These are phyloP conservation scores for Paralvinella palmiformis DNA, from an alignment of 1,140 invertebrate species.

Conservation along the genomic window DNA sequence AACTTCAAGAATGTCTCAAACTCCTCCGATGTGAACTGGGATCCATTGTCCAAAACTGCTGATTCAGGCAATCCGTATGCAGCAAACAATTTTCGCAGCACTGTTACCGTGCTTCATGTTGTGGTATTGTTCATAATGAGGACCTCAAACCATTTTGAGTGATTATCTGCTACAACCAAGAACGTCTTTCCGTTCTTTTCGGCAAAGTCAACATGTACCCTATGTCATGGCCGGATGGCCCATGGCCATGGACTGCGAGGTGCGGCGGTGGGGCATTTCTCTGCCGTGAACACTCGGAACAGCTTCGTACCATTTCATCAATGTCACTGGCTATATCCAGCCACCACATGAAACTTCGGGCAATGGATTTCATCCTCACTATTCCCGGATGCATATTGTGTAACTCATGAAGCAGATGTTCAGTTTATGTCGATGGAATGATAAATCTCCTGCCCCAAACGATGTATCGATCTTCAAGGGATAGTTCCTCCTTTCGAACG, in stretches of 20 bases:
- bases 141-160: slow-evolving; percentile 49
- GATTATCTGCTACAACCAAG: slow-evolving; percentile 48
- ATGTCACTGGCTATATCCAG: slow-evolving; percentile 37
- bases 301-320: slow-evolving; percentile 42
- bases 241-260: background rate
- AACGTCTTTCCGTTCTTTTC: slow-evolving; percentile 46
- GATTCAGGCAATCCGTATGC: background rate
- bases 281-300: slow-evolving; percentile 38
- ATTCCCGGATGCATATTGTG: slow-evolving; percentile 6
- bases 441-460: background rate
- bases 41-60: slow-evolving; percentile 31
- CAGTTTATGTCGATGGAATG: background rate
- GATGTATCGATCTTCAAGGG: too few relatives aligned
- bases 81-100: slow-evolving; percentile 17
- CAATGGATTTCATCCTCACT: slow-evolving; percentile 12
- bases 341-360: slow-evolving; percentile 7
- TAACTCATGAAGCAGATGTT: background rate
- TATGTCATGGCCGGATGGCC: slow-evolving; percentile 38
- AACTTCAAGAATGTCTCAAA: slow-evolving; percentile 27
- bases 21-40: slow-evolving; percentile 25
- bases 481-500: too few relatives aligned
- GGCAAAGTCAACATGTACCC: slow-evolving; percentile 53
- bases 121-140: slow-evolving; percentile 3
- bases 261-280: slow-evolving; percentile 1
- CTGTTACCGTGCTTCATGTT: slow-evolving; percentile 18